Evolutionary conservation across 2,113 vertebrate genomes (phyloP).

Genomic region (Rhinoderma darwinii): DNA sequence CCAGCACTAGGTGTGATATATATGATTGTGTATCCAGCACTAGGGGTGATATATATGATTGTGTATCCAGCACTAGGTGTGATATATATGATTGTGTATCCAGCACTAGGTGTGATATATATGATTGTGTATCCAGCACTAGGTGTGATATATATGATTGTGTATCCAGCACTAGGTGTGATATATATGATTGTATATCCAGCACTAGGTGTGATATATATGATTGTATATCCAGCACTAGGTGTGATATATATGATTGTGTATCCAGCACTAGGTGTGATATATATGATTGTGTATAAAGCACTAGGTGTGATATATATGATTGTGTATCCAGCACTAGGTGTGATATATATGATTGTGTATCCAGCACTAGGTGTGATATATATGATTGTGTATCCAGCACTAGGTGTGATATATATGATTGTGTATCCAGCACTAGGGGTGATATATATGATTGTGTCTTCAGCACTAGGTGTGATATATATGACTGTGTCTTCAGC

Average conservation of each 20-base stretch:
- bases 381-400: no score
- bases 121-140: neutral
- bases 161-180: neutral
- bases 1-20: neutral
- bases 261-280: neutral
- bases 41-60: neutral
- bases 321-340: no score
- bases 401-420: neutral
- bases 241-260: no score
- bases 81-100: no score
- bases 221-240: neutral
- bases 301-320: neutral
- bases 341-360: neutral
- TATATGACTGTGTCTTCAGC: no score
- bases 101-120: neutral
- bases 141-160: neutral
- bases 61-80: neutral
- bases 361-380: neutral
- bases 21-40: neutral
- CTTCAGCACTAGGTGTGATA: neutral
- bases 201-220: neutral
- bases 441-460: neutral
- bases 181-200: neutral
- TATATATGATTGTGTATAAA: neutral
- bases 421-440: neutral